phyloP scores from a whole-genome alignment of 1,140 invertebrate genomes.

The Drosophila bipectinata region DNA sequence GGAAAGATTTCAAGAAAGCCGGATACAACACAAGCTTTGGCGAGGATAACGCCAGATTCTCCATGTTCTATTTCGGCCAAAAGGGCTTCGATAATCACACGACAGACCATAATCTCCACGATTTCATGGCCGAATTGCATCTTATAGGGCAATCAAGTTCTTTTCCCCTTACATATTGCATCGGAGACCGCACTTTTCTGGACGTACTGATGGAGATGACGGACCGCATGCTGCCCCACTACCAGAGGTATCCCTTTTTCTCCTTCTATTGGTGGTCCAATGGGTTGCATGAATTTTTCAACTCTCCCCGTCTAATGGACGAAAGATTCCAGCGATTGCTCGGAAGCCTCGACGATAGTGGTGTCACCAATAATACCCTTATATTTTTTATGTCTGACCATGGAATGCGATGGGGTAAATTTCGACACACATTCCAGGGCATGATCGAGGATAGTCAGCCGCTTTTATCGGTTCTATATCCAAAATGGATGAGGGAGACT shows the following conservation, averaged over 20 bases:
- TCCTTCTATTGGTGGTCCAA: slow-evolving; percentile 43
- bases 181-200: slow-evolving; percentile 83
- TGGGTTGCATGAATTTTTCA: slow-evolving; percentile 42
- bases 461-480: slow-evolving; percentile 90
- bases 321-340: slow-evolving; percentile 2
- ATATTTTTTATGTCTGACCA: slow-evolving; percentile 49
- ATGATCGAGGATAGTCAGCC: slow-evolving; percentile 93
- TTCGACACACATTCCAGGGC: slow-evolving; percentile 88
- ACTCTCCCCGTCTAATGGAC: slow-evolving; percentile 17
- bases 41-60: slow-evolving; percentile 89
- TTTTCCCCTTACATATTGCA: slow-evolving; percentile 80
- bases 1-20: slow-evolving; percentile 88
- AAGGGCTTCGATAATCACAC: slow-evolving; percentile 87
- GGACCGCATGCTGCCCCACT: slow-evolving; percentile 88
- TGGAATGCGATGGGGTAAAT: slow-evolving; percentile 26
- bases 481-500: slow-evolving; percentile 88
- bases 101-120: slow-evolving; percentile 28
- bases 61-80: slow-evolving; percentile 91
- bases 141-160: slow-evolving; percentile 68
- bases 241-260: slow-evolving; percentile 36
- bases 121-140: slow-evolving; percentile 9
- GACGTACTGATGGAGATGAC: slow-evolving; percentile 84
- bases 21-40: slow-evolving; percentile 90
- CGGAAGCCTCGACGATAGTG: slow-evolving; percentile 1
- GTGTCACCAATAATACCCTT: slow-evolving; percentile 36